Base-by-base conservation (phyloP, 2,797 vertebrate species). In the Diglossa cyanea region DNA sequence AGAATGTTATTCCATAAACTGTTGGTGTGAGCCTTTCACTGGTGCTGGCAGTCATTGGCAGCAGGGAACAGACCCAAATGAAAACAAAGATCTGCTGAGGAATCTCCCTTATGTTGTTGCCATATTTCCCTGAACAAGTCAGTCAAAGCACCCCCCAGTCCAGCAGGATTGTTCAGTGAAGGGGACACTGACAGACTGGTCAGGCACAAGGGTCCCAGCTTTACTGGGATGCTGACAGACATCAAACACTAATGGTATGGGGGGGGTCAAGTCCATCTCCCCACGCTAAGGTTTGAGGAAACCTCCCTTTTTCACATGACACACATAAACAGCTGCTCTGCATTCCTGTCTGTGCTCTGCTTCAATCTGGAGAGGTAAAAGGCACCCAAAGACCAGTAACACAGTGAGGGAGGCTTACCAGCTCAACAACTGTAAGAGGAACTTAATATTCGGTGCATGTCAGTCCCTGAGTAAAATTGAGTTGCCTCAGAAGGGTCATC, bases 141-240 rank as follows among this genome's bases (percentile, higher is more conserved):
- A 45, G 18, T 44, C 39, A 33, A 60, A 39, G 7, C 33, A 67
- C 1, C 4, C 28, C 23, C n/a, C 2, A 0, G 33, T 68, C 15
- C 72, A 76, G n/a, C n/a, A 53, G 47, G 47, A 11, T 24, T 85
- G 23, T 11, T 53, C 54, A 30, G 19, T 9, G 19, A n/a, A 51
- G 28, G 6, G n/a, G n/a, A 19, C 53, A 39, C 45, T 67, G 45
- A 19, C 54, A 60, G 23, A 30, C n/a, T 39, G 62, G 39, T 60
- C 23, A 76, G n/a, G 28, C 24, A 60, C 16, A 76, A 39, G 54
- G 19, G 19, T 30, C 33, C 11, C n/a, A 24, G 47, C 9, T 76
- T 60, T 33, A 24, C 30, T 61, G 28, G n/a, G 15, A 44, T 45
- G 62, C 23, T 68, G 54, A 68, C 16, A 53, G 33, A 25, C 40